Conservation (phyloP, 2,113 vertebrate genomes). For the Ploceus nigricollis region DNA sequence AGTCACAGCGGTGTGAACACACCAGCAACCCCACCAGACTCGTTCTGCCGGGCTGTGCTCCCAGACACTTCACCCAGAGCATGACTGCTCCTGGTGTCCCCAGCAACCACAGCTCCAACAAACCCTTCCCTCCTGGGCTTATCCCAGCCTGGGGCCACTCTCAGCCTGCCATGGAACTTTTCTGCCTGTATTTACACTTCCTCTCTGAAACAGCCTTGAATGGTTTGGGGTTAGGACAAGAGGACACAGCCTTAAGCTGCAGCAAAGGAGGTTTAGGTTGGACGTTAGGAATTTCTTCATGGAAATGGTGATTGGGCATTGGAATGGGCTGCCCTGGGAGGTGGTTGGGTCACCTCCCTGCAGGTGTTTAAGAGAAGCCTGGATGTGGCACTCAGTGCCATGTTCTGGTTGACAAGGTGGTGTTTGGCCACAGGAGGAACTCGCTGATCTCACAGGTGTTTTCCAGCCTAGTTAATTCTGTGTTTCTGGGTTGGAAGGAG, state of each 20-base stretch:
- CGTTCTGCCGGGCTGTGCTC: background rate
- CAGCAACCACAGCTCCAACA: conserved; percentile 21
- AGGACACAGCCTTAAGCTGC: background rate
- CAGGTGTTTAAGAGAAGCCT: background rate
- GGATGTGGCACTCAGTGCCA: background rate
- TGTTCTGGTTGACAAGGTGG: background rate
- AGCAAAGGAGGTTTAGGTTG: background rate
- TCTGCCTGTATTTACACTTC: background rate
- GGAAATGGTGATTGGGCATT: background rate
- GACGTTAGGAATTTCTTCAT: background rate
- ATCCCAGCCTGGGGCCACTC: background rate
- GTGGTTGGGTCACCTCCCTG: no score
- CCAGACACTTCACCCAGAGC: conserved; percentile 8
- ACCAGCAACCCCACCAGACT: conserved; percentile 28
- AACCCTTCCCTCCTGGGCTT: background rate
- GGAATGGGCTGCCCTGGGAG: background rate
- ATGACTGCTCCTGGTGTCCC: background rate
- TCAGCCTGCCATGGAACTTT: background rate
- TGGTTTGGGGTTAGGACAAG: background rate
- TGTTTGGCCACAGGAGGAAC: background rate
- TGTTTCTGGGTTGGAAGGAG: background rate
- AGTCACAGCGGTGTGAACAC: background rate
- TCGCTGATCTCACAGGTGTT: rapidly evolving
- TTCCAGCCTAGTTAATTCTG: background rate
- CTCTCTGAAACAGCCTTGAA: background rate